Percentiles rank a stretch among this genome's conserved stretches.
These are phyloP conservation scores for Equus przewalskii DNA, from an alignment of 2,113 vertebrate species.

Conservation along the genomic window DNA sequence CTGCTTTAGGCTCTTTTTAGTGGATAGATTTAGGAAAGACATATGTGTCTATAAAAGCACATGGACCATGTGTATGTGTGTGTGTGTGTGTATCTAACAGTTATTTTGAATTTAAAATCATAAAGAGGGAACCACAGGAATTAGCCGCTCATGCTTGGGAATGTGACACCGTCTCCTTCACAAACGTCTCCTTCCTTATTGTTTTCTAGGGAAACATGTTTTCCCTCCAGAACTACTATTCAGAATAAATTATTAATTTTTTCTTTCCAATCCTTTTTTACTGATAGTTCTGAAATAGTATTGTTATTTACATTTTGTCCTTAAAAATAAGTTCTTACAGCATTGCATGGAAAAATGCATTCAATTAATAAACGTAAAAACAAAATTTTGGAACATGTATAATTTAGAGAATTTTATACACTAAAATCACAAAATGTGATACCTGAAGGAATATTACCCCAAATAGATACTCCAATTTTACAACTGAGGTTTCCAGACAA, in stretches of 20 bases:
- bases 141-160: neutral
- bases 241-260: neutral
- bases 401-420: neutral
- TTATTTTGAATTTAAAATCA: neutral
- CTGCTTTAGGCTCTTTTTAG: neutral
- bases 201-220: neutral
- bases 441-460: neutral
- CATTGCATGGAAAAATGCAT: neutral
- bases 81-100: neutral
- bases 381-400: neutral
- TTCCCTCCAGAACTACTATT: neutral
- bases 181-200: neutral
- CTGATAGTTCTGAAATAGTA: neutral
- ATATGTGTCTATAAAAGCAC: neutral
- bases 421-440: neutral
- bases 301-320: neutral
- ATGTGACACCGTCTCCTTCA: neutral
- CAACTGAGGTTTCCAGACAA: neutral
- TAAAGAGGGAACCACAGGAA: neutral
- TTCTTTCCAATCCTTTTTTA: neutral
- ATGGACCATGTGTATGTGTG: rapidly evolving
- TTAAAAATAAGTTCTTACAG: neutral
- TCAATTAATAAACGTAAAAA: neutral
- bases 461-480: neutral
- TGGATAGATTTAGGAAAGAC: neutral